phyloP scores from a whole-genome alignment of 2,888 invertebrate genomes.

The Clusia tigrina region DNA sequence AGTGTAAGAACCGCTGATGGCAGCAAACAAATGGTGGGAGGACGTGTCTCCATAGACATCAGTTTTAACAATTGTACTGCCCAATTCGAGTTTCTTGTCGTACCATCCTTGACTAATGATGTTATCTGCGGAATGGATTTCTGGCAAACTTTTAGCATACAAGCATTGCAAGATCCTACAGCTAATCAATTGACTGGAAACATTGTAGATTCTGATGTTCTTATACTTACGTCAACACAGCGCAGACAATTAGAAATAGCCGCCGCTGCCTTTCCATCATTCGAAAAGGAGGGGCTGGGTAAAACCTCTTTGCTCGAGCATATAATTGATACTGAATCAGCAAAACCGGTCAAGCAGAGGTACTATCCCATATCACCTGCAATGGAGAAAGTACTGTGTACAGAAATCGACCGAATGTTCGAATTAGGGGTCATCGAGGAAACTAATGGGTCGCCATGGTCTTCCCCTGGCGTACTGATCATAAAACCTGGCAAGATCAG shows the following conservation, averaged over 20 bases:
- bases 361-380: neutral
- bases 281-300: conserved; percentile 1
- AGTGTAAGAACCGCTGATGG: neutral
- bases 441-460: neutral
- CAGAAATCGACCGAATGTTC: neutral
- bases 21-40: neutral
- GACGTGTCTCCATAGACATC: neutral
- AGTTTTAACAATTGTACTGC: neutral
- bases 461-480: conserved; percentile 35
- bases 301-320: neutral
- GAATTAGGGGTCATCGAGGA: conserved; percentile 3
- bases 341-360: neutral
- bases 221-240: neutral
- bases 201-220: neutral
- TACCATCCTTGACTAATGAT: neutral
- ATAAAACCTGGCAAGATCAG: conserved; percentile 27
- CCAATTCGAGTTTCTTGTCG: neutral
- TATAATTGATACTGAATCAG: neutral
- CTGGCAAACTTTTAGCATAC: neutral
- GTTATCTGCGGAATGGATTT: neutral
- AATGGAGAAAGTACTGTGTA: neutral
- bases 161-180: neutral
- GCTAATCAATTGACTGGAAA: neutral
- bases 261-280: neutral
- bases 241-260: neutral